A percentile compares a stretch with the other conserved stretches of the same genome.
Evolutionary conservation across 2,888 invertebrate species (phyloP).

Genomic region (Tinea trinotella): DNA sequence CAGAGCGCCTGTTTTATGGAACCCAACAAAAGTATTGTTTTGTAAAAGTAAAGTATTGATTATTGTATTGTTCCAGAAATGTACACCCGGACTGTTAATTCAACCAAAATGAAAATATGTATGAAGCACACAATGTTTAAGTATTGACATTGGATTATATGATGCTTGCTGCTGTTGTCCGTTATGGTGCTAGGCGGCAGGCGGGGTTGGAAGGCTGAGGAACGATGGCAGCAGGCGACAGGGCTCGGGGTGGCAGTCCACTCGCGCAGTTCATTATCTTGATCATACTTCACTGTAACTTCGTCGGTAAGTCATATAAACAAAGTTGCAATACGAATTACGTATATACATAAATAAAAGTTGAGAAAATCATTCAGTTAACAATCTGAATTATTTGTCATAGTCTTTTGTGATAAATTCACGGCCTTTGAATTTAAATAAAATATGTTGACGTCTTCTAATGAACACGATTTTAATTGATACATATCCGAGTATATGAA

Average conservation of each 20-base stretch:
- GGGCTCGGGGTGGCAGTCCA: conserved; percentile 47
- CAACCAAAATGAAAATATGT: background rate
- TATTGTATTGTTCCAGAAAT: conserved; percentile 3
- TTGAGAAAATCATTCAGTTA: too few relatives aligned
- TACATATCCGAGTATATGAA: too few relatives aligned
- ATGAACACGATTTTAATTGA: too few relatives aligned
- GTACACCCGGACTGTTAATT: background rate
- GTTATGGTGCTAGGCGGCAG: conserved; percentile 41
- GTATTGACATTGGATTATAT: background rate
- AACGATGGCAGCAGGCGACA: conserved; percentile 48
- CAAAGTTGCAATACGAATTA: background rate
- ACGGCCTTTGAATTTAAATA: too few relatives aligned
- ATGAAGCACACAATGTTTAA: background rate
- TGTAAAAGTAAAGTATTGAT: too few relatives aligned
- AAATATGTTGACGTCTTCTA: too few relatives aligned
- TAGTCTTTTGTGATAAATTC: too few relatives aligned
- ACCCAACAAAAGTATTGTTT: too few relatives aligned
- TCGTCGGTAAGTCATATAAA: conserved; percentile 47
- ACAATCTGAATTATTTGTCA: too few relatives aligned
- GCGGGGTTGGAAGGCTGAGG: conserved; percentile 39
- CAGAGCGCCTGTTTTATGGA: too few relatives aligned
- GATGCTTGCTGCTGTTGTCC: conserved; percentile 2
- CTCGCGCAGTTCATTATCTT: conserved; percentile 57
- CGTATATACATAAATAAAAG: too few relatives aligned
- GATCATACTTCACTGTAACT: conserved; percentile 60